A percentile compares a stretch with the other conserved stretches of the same genome.
phyloP scores from a whole-genome alignment of 1,140 invertebrate species.

The Tetramorium parvispinum region DNA sequence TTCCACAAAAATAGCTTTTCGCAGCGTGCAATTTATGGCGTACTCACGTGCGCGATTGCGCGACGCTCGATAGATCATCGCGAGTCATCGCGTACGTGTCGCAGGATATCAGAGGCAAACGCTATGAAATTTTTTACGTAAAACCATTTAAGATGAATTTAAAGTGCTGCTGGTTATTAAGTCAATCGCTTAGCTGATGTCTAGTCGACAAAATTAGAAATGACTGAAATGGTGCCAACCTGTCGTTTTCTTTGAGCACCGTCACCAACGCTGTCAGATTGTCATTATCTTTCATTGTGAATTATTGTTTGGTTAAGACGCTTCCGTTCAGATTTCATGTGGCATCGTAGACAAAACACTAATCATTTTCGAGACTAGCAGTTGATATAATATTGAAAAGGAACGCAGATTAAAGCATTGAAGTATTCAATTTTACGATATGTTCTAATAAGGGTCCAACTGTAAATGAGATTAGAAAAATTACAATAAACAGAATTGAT shows the following conservation, averaged over 20 bases:
- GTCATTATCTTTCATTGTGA: slow-evolving; percentile 28
- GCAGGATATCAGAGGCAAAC: neutral
- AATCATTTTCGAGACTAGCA: neutral
- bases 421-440: neutral
- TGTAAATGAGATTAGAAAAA: neutral
- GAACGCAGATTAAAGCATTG: neutral
- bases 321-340: neutral
- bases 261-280: neutral
- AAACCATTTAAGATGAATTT: neutral
- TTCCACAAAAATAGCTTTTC: slow-evolving; percentile 45
- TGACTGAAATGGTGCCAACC: slow-evolving; percentile 35
- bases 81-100: neutral
- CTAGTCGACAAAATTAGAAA: slow-evolving; percentile 49
- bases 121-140: neutral
- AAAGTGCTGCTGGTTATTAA: neutral
- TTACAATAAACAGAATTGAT: neutral
- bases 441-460: neutral
- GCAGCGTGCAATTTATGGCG: slow-evolving; percentile 1
- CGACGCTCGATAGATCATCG: neutral
- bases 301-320: slow-evolving; percentile 18
- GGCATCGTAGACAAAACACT: neutral
- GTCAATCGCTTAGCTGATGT: slow-evolving; percentile 17
- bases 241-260: neutral
- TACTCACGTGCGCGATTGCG: slow-evolving; percentile 22
- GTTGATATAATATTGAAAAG: neutral